A percentile compares a stretch with the other conserved stretches of the same genome.
Conservation (phyloP, 2,888 invertebrate genomes). For the Sphaerophoria taeniata region DNA sequence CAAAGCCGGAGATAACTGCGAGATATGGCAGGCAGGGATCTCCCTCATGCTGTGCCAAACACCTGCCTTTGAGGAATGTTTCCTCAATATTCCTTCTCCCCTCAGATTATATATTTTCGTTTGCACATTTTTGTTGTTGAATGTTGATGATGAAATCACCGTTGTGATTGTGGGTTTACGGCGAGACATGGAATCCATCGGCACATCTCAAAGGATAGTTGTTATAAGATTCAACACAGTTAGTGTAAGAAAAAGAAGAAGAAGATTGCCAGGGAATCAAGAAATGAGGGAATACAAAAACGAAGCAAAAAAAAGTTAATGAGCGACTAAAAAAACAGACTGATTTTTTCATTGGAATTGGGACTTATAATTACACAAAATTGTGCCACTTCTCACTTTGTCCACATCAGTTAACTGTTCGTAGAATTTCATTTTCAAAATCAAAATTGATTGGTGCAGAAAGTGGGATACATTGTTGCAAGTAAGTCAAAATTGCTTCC, state of each 20-base stretch:
- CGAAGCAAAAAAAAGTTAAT: constrained; percentile 46
- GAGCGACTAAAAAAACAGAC: constrained; percentile 46
- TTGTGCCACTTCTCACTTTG: constrained; percentile 26
- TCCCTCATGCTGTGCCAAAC: constrained; percentile 64
- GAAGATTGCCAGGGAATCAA: neutral
- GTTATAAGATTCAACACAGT: constrained; percentile 31
- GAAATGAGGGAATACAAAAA: neutral
- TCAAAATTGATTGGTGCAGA: neutral
- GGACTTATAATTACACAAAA: no score
- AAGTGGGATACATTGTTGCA: constrained; percentile 62
- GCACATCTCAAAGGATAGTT: constrained; percentile 68
- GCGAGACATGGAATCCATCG: constrained; percentile 52
- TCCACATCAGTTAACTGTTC: neutral
- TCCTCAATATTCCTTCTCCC: constrained; percentile 34
- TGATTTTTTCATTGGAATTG: constrained; percentile 23
- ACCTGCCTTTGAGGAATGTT: constrained; percentile 70
- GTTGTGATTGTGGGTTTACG: constrained; percentile 47
- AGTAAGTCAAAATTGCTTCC: constrained; percentile 29
- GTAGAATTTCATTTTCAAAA: constrained; percentile 23
- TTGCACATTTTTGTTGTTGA: neutral
- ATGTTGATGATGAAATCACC: constrained; percentile 43
- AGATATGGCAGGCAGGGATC: constrained; percentile 23
- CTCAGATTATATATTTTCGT: constrained; percentile 18
- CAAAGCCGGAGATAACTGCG: neutral
- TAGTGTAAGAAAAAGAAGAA: constrained; percentile 1